phyloP scores from a whole-genome alignment of 2,797 vertebrate genomes.

The Gorsachius magnificus region DNA sequence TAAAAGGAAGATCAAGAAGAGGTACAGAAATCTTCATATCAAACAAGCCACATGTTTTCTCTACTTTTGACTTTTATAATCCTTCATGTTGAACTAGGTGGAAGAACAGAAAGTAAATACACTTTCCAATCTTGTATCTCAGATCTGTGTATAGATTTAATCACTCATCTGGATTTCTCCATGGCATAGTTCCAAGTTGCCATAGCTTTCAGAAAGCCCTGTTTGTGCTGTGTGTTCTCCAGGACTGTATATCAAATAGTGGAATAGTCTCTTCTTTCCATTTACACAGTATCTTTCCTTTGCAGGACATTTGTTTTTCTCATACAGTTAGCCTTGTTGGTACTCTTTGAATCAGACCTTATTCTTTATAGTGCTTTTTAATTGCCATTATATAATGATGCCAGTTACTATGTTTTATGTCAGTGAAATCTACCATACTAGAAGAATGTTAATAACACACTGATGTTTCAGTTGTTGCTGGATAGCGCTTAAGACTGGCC shows the following conservation, averaged over 20 bases:
- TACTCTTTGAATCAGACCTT: neutral
- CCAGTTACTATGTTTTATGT: neutral
- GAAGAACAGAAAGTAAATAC: neutral
- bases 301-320: neutral
- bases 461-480: too few relatives aligned
- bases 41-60: neutral
- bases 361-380: neutral
- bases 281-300: fast-evolving
- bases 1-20: neutral
- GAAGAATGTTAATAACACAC: too few relatives aligned
- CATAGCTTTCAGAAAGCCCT: neutral
- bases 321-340: neutral
- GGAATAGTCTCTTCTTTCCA: neutral
- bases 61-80: neutral
- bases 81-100: neutral
- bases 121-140: neutral
- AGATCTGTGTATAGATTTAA: neutral
- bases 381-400: neutral
- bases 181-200: neutral
- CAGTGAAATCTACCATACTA: neutral
- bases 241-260: neutral
- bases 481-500: too few relatives aligned
- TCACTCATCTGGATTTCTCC: neutral
- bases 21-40: neutral
- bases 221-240: neutral